Evolutionary conservation across 2,888 invertebrate species (phyloP), one percentile per base, ranked within the genome.

Genomic region (Zele albiditarsus): DNA sequence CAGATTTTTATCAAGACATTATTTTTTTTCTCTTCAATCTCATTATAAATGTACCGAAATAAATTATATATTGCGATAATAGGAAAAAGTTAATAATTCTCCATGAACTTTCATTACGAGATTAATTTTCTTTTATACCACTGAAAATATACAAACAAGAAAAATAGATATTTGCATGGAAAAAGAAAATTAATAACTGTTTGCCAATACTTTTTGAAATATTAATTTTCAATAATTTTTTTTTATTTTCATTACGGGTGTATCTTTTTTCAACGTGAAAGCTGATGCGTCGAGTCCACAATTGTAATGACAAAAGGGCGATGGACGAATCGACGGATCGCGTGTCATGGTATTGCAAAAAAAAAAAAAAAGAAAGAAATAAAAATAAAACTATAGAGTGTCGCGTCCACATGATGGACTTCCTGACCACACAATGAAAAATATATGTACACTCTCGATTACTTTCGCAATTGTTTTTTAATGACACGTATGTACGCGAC

Each of bases 261-360:
- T 69, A 33, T 46, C 25, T 25, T 71, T n/a, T 33, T 31, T 27
- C 25, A 58, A 58, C 8, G 58, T 70, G 58, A 62, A 71, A 71
- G 62, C 27, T 20, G 20, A 53, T 20, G 62, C 62, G 46, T 20
- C 20, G 27, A 25, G 23, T 16, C 46, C 20, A 62, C 60, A 71
- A 71, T 71, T n/a, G 71, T 12, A 71, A 62, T 58, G 57, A 62
- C 62, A 62, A 62, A 28, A 62, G 71, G 60, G 38, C 31, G 58
- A 57, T 57, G 38, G 38, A 70, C 70, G 28, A 57, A 71, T 71
- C 62, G 62, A 71, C 62, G 46, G 62, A 71, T 71, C 71, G 71
- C 71, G 71, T 71, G 71, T 62, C 60, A 42, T 23, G n/a, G 28
- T 62, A 62, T 71, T 71, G 71, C 71, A 71, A 62, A 71, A 58